A percentile compares a stretch with the other conserved stretches of the same genome.
Evolutionary conservation across 1,140 invertebrate species (phyloP).

Genomic region (Palaemon carinicauda): DNA sequence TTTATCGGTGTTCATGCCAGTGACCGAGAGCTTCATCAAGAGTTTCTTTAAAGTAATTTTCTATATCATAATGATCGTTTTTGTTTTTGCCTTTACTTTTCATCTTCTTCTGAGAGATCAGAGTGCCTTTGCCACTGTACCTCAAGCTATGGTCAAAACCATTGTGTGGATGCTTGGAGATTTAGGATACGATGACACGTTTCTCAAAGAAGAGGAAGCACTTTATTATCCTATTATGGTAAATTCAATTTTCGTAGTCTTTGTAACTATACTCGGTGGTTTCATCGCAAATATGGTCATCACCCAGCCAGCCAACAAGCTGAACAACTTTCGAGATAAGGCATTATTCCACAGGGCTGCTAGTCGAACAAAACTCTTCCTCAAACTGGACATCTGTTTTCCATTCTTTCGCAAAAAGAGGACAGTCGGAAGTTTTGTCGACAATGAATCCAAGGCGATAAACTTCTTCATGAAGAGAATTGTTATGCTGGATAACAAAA

Average conservation of each 20-base stretch:
- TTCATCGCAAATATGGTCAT: conserved; percentile 46
- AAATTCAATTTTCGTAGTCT: conserved; percentile 44
- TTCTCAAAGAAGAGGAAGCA: not conserved
- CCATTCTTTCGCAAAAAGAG: not conserved
- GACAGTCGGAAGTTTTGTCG: not conserved
- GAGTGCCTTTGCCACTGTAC: conserved; percentile 11
- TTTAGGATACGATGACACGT: conserved; percentile 42
- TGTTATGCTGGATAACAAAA: not conserved
- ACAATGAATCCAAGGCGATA: not conserved
- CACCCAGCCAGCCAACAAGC: conserved; percentile 1
- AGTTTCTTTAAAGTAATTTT: conserved; percentile 41
- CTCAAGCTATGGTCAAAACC: conserved; percentile 45
- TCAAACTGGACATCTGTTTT: conserved; percentile 29
- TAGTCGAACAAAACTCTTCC: not conserved
- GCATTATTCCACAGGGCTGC: conserved; percentile 1
- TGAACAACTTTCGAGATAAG: not conserved
- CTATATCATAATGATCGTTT: conserved; percentile 32
- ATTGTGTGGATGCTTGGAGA: conserved; percentile 52
- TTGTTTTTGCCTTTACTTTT: conserved; percentile 42
- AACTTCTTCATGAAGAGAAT: not conserved
- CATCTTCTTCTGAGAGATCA: conserved; percentile 33
- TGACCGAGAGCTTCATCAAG: conserved; percentile 17
- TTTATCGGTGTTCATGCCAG: conserved; percentile 6
- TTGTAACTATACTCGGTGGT: conserved; percentile 32
- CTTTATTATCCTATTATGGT: conserved; percentile 23